Evolutionary conservation across 92 coral and sea anemone species (phyloP).

Genomic region (Actinostola sp.): DNA sequence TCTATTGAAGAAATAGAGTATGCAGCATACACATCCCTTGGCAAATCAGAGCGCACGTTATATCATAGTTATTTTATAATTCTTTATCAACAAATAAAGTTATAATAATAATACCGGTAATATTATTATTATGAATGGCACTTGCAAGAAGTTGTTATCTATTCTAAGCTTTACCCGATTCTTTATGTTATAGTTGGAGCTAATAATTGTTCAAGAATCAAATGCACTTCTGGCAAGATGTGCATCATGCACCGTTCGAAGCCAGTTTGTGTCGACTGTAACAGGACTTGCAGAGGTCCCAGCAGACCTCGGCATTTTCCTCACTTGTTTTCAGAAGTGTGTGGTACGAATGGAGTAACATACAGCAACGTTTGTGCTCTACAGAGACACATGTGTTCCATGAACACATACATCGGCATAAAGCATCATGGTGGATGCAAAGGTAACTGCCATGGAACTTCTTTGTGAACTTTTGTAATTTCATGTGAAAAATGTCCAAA

Average conservation of each 20-base stretch:
- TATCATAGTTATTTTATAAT: too few species aligned
- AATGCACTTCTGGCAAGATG: conserved; percentile 13
- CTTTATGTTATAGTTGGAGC: conserved; percentile 24
- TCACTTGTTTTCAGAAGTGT: conserved; percentile 6
- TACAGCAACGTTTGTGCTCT: conserved; percentile 30
- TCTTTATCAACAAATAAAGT: too few species aligned
- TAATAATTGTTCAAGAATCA: conserved; percentile 31
- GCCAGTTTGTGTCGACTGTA: conserved; percentile 33
- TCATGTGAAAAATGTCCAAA: too few species aligned
- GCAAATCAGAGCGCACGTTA: too few species aligned
- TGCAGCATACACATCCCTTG: too few species aligned
- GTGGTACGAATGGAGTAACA: conserved; percentile 30
- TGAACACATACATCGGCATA: neutral
- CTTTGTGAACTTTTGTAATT: too few species aligned
- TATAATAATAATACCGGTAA: too few species aligned
- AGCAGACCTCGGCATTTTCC: neutral
- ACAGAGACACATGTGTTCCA: conserved; percentile 22
- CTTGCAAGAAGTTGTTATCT: too few species aligned
- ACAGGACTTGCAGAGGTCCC: neutral
- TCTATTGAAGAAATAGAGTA: too few species aligned
- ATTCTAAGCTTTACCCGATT: too few species aligned
- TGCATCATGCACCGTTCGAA: conserved; percentile 21
- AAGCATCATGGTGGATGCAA: conserved; percentile 10
- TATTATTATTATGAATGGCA: too few species aligned
- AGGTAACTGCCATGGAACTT: too few species aligned